Conservation (phyloP, 2,888 invertebrate genomes). For the Eristalinus aeneus region DNA sequence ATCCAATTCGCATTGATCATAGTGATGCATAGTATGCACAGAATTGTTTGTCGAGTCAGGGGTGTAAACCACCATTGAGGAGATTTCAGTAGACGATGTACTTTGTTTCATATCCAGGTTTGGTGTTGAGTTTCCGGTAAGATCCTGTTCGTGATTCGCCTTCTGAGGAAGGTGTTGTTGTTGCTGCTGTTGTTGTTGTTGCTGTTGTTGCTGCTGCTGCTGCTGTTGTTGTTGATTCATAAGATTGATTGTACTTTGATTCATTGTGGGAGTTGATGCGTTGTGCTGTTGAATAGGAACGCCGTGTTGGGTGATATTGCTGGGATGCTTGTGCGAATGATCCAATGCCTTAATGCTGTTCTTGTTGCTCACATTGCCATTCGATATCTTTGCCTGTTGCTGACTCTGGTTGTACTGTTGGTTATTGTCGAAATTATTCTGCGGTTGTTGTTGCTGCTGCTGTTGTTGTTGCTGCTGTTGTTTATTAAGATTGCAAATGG, state of each 20-base stretch:
- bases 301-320: conserved; percentile 55
- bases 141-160: conserved; percentile 73
- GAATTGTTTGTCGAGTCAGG: conserved; percentile 92
- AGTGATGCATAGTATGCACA: conserved; percentile 89
- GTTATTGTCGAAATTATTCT: conserved; percentile 37
- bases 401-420: conserved; percentile 62
- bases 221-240: conserved; percentile 68
- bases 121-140: conserved; percentile 51
- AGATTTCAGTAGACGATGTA: conserved; percentile 82
- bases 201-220: conserved; percentile 36
- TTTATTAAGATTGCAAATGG: conserved; percentile 61
- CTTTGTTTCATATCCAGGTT: conserved; percentile 61
- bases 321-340: conserved; percentile 66
- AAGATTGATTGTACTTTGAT: conserved; percentile 67
- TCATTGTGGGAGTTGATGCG: conserved; percentile 24
- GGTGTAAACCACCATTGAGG: conserved; percentile 93
- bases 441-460: conserved; percentile 61
- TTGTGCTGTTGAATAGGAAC: conserved; percentile 66
- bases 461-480: conserved; percentile 49
- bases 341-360: conserved; percentile 56
- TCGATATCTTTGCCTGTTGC: conserved; percentile 69
- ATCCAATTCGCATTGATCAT: conserved; percentile 90
- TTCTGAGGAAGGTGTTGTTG: conserved; percentile 72
- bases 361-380: conserved; percentile 61
- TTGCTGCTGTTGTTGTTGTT: conserved; percentile 42